Evolutionary conservation across 2,113 vertebrate genomes (phyloP).

Genomic region (Dipodomys stephensi): DNA sequence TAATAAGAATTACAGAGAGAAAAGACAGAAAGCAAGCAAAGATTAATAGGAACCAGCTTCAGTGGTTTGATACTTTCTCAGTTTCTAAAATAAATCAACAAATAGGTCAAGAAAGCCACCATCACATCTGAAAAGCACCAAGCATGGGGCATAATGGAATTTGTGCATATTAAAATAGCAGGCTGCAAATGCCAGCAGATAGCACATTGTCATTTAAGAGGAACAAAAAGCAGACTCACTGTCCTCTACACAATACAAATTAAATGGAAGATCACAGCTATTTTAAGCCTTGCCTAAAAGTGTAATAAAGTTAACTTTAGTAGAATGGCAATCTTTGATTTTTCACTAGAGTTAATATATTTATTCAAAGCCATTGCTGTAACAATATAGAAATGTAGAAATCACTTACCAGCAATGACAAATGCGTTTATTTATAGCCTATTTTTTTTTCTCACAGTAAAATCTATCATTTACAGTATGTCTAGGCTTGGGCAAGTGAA

Average conservation of each 20-base stretch:
- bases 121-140: conserved; percentile 62
- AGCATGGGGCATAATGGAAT: conserved; percentile 51
- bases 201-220: conserved; percentile 53
- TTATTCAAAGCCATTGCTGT: conserved; percentile 60
- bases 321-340: conserved; percentile 63
- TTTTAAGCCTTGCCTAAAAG: conserved; percentile 62
- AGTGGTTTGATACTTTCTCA: conserved; percentile 53
- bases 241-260: not conserved
- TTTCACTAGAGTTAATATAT: conserved; percentile 67
- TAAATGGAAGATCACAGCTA: conserved; percentile 55
- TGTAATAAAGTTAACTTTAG: conserved; percentile 67
- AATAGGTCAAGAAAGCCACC: conserved; percentile 46
- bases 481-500: conserved; percentile 25
- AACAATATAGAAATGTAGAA: conserved; percentile 51
- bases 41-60: conserved; percentile 44
- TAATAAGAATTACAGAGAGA: conserved; percentile 60
- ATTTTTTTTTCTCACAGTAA: conserved; percentile 48
- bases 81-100: conserved; percentile 70
- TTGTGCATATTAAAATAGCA: conserved; percentile 57
- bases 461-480: conserved; percentile 24
- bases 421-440: conserved; percentile 66
- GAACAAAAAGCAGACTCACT: conserved; percentile 36
- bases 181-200: conserved; percentile 52
- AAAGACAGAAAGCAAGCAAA: conserved; percentile 42
- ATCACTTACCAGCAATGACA: conserved; percentile 39